A percentile compares a stretch with the other conserved stretches of the same genome.
Evolutionary conservation across 2,797 vertebrate genomes (phyloP).

Genomic region (Glossophaga mutica): DNA sequence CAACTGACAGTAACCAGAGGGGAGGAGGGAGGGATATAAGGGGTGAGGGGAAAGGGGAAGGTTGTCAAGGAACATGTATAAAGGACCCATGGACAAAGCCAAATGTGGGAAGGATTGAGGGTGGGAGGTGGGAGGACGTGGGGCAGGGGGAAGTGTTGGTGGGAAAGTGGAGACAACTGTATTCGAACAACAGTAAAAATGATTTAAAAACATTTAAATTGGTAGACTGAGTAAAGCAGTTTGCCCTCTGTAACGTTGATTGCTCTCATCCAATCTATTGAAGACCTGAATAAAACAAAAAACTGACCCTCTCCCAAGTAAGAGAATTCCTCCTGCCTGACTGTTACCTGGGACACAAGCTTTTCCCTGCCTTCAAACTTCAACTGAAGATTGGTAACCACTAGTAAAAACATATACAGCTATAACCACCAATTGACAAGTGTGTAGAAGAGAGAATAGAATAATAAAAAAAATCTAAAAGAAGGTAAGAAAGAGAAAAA

Average conservation of each 20-base stretch:
- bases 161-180: too few species aligned
- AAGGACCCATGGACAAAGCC: too few species aligned
- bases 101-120: too few species aligned
- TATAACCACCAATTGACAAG: not conserved
- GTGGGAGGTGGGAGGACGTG: too few species aligned
- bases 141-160: too few species aligned
- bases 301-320: not conserved
- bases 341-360: not conserved
- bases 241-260: not conserved
- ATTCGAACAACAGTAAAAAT: too few species aligned
- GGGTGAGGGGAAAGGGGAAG: too few species aligned
- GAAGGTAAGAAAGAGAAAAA: not conserved
- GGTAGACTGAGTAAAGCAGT: not conserved
- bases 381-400: not conserved
- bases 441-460: not conserved
- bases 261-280: not conserved
- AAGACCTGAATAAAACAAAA: not conserved
- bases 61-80: too few species aligned
- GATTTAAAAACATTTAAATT: not conserved
- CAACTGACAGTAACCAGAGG: too few species aligned
- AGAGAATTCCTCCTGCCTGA: not conserved
- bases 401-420: not conserved
- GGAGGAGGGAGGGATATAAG: too few species aligned
- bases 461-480: not conserved
- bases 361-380: not conserved